A percentile compares a stretch with the other conserved stretches of the same genome.
phyloP scores from a whole-genome alignment of 2,888 invertebrate genomes.

The Torymus tubicola region DNA sequence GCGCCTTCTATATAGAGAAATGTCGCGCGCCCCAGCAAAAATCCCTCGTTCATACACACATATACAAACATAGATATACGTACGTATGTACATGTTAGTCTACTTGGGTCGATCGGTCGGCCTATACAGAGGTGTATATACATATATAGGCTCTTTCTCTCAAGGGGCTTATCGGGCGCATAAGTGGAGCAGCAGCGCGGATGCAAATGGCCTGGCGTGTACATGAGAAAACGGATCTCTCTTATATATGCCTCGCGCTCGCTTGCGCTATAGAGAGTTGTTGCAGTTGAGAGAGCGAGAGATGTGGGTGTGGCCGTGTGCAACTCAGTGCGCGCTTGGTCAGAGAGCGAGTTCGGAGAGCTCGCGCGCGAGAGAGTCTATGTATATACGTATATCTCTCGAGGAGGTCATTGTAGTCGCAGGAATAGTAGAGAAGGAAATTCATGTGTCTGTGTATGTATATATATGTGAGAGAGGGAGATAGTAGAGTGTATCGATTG shows the following conservation, averaged over 20 bases:
- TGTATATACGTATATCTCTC: not conserved
- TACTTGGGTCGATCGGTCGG: too few relatives aligned
- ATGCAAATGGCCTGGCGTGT: conserved; percentile 52
- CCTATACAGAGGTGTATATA: too few relatives aligned
- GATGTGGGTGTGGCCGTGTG: conserved; percentile 68
- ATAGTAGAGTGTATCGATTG: too few relatives aligned
- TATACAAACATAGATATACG: too few relatives aligned
- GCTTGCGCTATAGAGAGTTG: not conserved
- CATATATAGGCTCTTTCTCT: too few relatives aligned
- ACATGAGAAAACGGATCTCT: conserved; percentile 55
- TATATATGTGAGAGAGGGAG: too few relatives aligned
- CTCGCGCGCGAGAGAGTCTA: too few relatives aligned
- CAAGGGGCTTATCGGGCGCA: not conserved
- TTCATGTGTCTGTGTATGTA: too few relatives aligned
- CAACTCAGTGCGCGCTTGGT: too few relatives aligned
- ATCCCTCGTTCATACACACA: not conserved
- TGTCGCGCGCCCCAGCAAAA: not conserved
- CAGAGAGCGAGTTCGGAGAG: too few relatives aligned
- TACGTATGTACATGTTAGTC: too few relatives aligned
- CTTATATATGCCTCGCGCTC: not conserved
- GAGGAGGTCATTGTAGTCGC: not conserved
- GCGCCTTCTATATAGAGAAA: conserved; percentile 11
- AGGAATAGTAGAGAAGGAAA: too few relatives aligned
- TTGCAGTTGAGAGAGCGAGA: conserved; percentile 9
- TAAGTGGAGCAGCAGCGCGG: conserved; percentile 53